These are phyloP conservation scores for Diglossa cyanea DNA, from an alignment of 2,797 vertebrate species.

Conservation along the genomic window DNA sequence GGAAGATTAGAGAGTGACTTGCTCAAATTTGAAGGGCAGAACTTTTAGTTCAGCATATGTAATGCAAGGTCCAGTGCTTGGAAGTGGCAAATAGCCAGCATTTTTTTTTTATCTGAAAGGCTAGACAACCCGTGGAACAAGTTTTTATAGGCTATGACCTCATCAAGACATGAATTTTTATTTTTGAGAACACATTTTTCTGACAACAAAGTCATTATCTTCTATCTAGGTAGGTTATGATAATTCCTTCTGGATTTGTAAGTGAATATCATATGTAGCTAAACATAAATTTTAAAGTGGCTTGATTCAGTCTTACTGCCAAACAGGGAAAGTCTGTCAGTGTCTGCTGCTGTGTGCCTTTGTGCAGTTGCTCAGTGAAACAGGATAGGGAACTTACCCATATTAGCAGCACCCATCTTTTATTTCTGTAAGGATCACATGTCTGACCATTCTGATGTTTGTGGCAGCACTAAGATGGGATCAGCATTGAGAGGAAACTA, in stretches of 20 bases:
- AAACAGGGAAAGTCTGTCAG: not conserved
- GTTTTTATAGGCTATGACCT: not conserved
- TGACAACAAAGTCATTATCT: not conserved
- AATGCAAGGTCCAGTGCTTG: not conserved
- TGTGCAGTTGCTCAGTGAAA: not conserved
- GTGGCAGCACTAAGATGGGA: not conserved
- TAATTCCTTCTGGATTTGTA: not conserved
- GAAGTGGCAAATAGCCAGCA: constrained; percentile 6
- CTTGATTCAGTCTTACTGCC: not conserved
- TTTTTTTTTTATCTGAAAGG: not conserved
- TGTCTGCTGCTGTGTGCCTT: not conserved
- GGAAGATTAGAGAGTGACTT: not conserved
- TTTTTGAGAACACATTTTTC: not conserved
- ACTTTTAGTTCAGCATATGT: not conserved
- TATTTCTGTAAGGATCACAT: not conserved
- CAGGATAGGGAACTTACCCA: not conserved
- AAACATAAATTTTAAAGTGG: not conserved
- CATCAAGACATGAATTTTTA: not conserved
- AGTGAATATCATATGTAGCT: not conserved
- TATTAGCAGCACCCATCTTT: not conserved
- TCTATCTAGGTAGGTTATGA: not conserved
- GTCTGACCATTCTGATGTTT: not conserved
- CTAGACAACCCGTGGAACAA: not conserved
- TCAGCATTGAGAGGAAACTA: not conserved
- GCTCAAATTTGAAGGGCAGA: constrained; percentile 28